Conservation (phyloP, 2,113 vertebrate species). For the Chroicocephalus ridibundus region DNA sequence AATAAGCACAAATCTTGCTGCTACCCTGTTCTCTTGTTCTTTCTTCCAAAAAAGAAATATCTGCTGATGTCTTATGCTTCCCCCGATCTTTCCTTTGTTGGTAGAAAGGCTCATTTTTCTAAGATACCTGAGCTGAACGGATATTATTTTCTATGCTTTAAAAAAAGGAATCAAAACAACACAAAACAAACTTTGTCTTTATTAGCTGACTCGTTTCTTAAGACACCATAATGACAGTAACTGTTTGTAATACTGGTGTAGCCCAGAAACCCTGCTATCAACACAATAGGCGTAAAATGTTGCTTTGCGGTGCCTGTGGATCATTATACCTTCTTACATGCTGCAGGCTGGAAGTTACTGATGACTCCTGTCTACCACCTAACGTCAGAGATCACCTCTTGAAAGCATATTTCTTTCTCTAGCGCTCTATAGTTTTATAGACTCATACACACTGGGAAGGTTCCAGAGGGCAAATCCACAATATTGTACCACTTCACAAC, state of each 20-base stretch:
- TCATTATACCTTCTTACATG: background rate
- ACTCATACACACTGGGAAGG: background rate
- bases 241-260: background rate
- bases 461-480: background rate
- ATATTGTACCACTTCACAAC: background rate
- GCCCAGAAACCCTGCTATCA: background rate
- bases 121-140: background rate
- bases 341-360: background rate
- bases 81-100: background rate
- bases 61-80: background rate
- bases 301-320: background rate
- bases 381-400: background rate
- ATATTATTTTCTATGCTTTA: background rate
- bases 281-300: background rate
- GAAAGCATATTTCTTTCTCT: background rate
- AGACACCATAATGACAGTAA: background rate
- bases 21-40: background rate
- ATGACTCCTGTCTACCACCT: background rate
- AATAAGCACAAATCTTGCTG: slow-evolving; percentile 31
- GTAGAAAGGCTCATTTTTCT: background rate
- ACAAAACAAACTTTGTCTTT: background rate
- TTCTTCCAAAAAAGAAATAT: background rate
- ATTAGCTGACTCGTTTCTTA: background rate
- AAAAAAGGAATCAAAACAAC: background rate
- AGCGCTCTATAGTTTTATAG: background rate